Conservation (phyloP, 2,797 vertebrate species). For the Acomys russatus region DNA sequence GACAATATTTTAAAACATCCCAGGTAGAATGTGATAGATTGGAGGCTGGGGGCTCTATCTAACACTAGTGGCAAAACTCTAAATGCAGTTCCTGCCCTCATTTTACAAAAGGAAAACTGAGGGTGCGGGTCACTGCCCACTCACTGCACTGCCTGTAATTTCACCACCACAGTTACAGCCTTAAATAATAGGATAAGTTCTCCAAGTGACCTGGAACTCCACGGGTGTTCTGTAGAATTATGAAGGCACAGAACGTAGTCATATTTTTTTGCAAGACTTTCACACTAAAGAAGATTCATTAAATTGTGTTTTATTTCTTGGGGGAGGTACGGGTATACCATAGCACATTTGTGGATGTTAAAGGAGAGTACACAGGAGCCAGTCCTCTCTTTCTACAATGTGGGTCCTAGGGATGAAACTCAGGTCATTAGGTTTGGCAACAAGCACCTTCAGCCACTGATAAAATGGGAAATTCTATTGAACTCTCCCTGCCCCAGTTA, state of each 20-base stretch:
- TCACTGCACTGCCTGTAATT: neutral
- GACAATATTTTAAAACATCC: neutral
- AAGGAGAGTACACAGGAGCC: neutral
- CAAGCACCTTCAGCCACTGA: neutral
- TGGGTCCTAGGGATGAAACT: neutral
- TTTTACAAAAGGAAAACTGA: neutral
- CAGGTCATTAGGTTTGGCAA: neutral
- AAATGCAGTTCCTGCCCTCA: neutral
- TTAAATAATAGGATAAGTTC: slow-evolving; percentile 24
- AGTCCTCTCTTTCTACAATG: neutral
- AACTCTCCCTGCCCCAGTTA: neutral
- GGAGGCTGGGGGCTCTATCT: neutral
- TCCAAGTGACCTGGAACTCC: neutral
- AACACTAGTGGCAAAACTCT: neutral
- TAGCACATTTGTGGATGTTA: neutral
- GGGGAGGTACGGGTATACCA: no score
- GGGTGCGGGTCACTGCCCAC: neutral
- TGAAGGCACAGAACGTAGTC: neutral
- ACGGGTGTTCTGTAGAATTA: slow-evolving; percentile 12
- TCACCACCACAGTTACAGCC: neutral
- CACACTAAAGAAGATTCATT: slow-evolving; percentile 17
- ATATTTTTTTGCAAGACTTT: slow-evolving; percentile 51
- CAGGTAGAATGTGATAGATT: neutral
- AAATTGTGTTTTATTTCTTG: neutral
- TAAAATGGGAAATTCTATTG: neutral